Percentiles rank a stretch among this genome's conserved stretches.
These are phyloP conservation scores for Physocephala rufipes DNA, from an alignment of 2,888 invertebrate species.

Conservation along the genomic window DNA sequence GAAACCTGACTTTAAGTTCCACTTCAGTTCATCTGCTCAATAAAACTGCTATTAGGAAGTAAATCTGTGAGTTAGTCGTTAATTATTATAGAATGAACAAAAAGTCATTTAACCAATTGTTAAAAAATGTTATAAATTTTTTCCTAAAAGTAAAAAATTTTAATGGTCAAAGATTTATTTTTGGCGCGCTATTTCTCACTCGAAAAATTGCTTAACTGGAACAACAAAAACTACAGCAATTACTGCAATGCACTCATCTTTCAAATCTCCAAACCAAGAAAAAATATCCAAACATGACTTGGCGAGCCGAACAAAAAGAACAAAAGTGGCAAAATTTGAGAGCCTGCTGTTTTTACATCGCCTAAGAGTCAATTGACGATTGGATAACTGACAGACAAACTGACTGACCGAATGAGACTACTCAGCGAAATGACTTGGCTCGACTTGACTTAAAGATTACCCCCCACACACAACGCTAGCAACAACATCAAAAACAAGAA, in stretches of 20 bases:
- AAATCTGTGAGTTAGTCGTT: too few relatives aligned
- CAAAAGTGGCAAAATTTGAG: conserved; percentile 22
- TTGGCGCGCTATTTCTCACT: background rate
- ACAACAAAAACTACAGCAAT: conserved; percentile 1
- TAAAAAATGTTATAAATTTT: too few relatives aligned
- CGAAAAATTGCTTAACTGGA: background rate
- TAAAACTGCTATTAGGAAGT: too few relatives aligned
- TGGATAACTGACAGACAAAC: too few relatives aligned
- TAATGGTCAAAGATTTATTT: too few relatives aligned
- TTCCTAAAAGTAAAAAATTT: too few relatives aligned
- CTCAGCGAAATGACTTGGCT: background rate
- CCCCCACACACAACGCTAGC: conserved; percentile 33
- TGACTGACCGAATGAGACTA: too few relatives aligned
- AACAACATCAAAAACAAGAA: conserved; percentile 23
- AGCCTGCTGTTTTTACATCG: conserved; percentile 19
- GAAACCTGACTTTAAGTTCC: too few relatives aligned
- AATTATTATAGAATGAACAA: too few relatives aligned
- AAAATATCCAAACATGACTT: conserved; percentile 21
- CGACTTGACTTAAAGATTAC: conserved; percentile 21
- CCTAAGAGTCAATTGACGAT: conserved; percentile 7
- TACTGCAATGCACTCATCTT: background rate
- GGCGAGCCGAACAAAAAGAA: conserved; percentile 4
- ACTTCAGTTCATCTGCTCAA: too few relatives aligned
- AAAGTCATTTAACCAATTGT: too few relatives aligned
- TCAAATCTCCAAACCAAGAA: background rate